These are phyloP conservation scores for Agrochola macilenta DNA, from an alignment of 2,888 invertebrate species.

Conservation along the genomic window DNA sequence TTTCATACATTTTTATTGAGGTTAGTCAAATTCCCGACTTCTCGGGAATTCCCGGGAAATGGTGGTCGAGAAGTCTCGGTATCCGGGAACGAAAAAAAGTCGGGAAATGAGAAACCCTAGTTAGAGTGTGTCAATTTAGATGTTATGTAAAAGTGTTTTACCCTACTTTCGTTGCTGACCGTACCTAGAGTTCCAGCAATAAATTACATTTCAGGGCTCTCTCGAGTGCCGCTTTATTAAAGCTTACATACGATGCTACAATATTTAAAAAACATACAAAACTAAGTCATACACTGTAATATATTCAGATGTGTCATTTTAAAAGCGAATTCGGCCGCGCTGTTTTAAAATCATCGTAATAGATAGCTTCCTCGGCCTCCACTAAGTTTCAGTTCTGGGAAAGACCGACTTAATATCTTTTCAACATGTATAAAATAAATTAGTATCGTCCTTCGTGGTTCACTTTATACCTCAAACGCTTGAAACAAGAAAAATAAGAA, in stretches of 20 bases:
- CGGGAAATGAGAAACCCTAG: no score
- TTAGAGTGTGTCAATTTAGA: neutral
- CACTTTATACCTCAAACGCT: neutral
- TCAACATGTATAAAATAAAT: neutral
- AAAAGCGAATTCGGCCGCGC: neutral
- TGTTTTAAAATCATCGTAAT: neutral
- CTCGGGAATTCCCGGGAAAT: no score
- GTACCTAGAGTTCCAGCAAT: neutral
- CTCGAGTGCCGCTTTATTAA: no score
- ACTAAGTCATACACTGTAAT: no score
- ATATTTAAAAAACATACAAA: no score
- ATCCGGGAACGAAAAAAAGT: no score
- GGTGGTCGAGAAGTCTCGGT: no score
- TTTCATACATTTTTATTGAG: no score
- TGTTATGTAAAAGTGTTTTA: neutral
- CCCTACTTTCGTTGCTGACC: neutral
- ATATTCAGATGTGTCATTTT: neutral
- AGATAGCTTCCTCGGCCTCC: neutral
- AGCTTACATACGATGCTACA: no score
- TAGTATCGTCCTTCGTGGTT: neutral
- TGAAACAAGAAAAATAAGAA: neutral
- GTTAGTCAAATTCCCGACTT: no score
- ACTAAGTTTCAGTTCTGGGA: neutral
- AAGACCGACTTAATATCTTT: neutral
- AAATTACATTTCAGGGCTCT: no score